These are phyloP conservation scores for Aramus guarauna DNA, from an alignment of 2,113 vertebrate species.

Conservation along the genomic window DNA sequence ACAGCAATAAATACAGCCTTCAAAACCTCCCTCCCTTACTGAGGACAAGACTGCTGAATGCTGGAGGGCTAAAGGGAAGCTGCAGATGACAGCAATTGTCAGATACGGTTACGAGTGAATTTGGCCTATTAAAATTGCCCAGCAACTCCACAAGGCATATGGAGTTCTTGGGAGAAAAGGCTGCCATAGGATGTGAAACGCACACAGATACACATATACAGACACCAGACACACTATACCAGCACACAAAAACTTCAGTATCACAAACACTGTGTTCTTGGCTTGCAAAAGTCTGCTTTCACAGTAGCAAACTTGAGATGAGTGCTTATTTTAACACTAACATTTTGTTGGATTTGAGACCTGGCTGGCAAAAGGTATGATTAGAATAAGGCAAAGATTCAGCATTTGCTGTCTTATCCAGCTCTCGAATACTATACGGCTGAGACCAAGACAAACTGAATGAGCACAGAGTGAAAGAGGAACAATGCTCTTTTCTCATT, in stretches of 20 bases:
- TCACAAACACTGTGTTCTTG: not conserved
- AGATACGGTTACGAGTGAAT: not conserved
- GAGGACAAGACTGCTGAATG: not conserved
- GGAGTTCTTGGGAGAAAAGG: not conserved
- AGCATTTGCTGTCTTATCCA: not conserved
- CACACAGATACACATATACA: not conserved
- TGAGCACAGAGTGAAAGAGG: not conserved
- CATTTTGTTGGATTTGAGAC: not conserved
- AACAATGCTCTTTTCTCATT: not conserved
- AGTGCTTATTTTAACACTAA: not conserved
- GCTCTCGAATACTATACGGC: not conserved
- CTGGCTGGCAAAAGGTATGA: not conserved
- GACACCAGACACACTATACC: not conserved
- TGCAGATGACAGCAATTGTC: not conserved
- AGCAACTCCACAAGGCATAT: not conserved
- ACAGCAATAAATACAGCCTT: not conserved
- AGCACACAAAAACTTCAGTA: rapidly evolving
- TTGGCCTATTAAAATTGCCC: not conserved
- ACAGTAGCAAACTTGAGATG: not conserved
- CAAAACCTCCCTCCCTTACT: not conserved
- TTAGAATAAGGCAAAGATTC: not conserved
- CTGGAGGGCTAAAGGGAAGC: not conserved
- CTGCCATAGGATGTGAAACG: not conserved
- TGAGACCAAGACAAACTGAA: not conserved
- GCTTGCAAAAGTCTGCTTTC: not conserved